These are phyloP conservation scores for Drosophila murphyi DNA, from an alignment of 1,140 invertebrate species.

Conservation along the genomic window DNA sequence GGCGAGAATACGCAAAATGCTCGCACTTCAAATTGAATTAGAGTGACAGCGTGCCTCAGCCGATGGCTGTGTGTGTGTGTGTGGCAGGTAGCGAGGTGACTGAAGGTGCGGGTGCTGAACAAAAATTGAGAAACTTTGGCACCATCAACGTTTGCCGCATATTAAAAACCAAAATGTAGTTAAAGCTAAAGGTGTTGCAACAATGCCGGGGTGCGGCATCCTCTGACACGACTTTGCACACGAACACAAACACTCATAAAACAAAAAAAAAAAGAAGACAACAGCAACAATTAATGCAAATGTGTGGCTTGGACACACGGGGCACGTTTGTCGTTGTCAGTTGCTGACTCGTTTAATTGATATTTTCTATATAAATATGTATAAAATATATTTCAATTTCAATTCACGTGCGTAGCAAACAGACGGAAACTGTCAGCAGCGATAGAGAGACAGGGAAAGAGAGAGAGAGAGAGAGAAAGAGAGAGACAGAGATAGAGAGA, in stretches of 20 bases:
- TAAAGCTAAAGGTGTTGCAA: constrained; percentile 38
- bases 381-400: constrained; percentile 30
- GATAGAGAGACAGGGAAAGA: too few relatives aligned
- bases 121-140: constrained; percentile 6
- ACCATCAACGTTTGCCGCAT: constrained; percentile 23
- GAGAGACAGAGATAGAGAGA: too few relatives aligned
- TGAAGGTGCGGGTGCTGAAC: constrained; percentile 7
- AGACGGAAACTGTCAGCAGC: constrained; percentile 14
- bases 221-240: too few relatives aligned
- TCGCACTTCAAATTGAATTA: constrained; percentile 58
- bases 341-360: constrained; percentile 18
- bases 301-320: not conserved
- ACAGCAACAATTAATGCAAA: not conserved
- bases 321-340: constrained; percentile 31
- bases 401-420: constrained; percentile 25
- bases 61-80: not conserved
- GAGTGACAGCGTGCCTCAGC: constrained; percentile 28
- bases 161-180: constrained; percentile 34
- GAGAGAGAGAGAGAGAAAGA: too few relatives aligned
- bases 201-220: constrained; percentile 30
- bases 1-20: constrained; percentile 30
- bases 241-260: not conserved
- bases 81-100: constrained; percentile 8
- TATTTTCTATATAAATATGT: constrained; percentile 18
- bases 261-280: not conserved